Evolutionary conservation across 2,797 vertebrate genomes (phyloP).

Genomic region (Antrozous pallidus): DNA sequence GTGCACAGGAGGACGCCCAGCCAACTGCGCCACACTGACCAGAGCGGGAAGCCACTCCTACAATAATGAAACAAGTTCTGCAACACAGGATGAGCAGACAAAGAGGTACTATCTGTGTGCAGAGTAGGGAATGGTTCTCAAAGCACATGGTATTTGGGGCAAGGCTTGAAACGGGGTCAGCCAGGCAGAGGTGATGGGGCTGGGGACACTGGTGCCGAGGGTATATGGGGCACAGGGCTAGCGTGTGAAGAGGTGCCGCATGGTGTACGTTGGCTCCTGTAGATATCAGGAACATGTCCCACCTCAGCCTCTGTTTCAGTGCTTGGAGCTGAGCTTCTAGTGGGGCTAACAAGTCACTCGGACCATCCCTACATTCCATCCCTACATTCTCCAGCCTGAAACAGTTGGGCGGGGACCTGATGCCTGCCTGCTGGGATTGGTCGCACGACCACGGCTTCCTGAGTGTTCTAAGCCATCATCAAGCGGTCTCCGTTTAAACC

Average conservation of each 20-base stretch:
- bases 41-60: background rate
- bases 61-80: background rate
- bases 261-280: background rate
- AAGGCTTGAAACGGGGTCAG: background rate
- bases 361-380: background rate
- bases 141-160: background rate
- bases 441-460: background rate
- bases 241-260: rapidly evolving
- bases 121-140: background rate
- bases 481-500: background rate
- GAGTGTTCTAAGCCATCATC: background rate
- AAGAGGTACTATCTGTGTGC: background rate
- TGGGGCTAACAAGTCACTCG: background rate
- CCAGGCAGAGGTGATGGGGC: background rate
- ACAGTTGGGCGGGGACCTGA: background rate
- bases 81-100: background rate
- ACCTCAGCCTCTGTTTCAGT: background rate
- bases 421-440: background rate
- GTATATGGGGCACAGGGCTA: background rate
- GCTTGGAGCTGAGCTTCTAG: background rate
- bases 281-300: background rate
- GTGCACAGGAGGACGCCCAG: background rate
- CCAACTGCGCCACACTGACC: background rate
- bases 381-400: background rate
- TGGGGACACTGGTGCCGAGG: background rate